Base-by-base conservation (phyloP, 2,888 invertebrate genomes). In the Zeuzera pyrina region DNA sequence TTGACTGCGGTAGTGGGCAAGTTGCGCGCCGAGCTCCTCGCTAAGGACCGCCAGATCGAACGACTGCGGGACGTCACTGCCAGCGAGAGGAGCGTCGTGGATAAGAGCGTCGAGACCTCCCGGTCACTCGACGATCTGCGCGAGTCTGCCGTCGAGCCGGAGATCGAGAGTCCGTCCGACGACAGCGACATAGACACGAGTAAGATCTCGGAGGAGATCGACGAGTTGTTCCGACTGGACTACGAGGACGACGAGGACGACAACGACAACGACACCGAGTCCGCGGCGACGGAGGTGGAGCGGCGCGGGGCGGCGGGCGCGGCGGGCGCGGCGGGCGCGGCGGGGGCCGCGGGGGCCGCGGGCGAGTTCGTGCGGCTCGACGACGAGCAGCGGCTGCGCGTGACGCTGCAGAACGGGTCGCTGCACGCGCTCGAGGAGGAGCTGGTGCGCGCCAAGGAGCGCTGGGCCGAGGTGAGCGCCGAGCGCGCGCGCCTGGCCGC, bases 361-460 rank as follows among this genome's bases (percentile, higher is more conserved):
- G 45, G 44, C 29, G 62, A 59, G 35, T 69, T 52, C 53, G 65
- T 69, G 39, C 53, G 62, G 21, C 47, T 74, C 8, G 69, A 59
- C 33, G 77, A 77, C 54, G 64, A 54, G 27, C 39, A 43, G 30
- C 45, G 70, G 15, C 47, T 70, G 45, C 70, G 61, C 40, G 62
- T 60, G 40, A 70, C 69, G 41, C 43, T 79, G 42, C 74, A 73
- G 43, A 74, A 77, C 52, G 86, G 89, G 15, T 76, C 87, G 57
- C 66, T 90, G 53, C 84, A 85, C 53, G 86, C 87, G 52, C 73
- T 91, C 13, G 89, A 91, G 59, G 91, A 91, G 61, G 91, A 93
- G 66, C 72, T 93, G 49, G 88, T 89, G 34, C 79, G 88, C 29
- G 85, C 92, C 40, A 92, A 91, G 58, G 89, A 91, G 63, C 85